phyloP scores from a whole-genome alignment of 64 coral and sea anemone genomes.

The Actinia tenebrosa region DNA sequence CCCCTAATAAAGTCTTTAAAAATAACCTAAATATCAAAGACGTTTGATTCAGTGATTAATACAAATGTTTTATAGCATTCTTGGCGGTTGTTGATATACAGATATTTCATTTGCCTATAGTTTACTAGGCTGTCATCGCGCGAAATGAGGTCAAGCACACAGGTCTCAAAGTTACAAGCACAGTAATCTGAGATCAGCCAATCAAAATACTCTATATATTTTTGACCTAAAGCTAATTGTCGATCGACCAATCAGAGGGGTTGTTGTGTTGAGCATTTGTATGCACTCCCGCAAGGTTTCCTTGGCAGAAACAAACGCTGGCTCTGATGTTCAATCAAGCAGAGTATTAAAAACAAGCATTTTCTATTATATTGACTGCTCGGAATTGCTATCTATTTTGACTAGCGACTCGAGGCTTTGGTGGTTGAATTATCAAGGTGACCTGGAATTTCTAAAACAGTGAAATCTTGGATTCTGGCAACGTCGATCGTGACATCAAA shows the following conservation, averaged over 20 bases:
- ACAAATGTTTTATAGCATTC: neutral
- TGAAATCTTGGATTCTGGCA: neutral
- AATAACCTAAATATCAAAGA: neutral
- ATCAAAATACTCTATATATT: neutral
- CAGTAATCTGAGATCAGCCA: neutral
- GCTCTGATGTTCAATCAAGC: constrained; percentile 6
- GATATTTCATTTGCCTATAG: constrained; percentile 8
- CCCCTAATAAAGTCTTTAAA: neutral
- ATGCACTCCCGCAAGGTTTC: constrained; percentile 26
- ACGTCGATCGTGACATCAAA: neutral
- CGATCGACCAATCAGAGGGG: constrained; percentile 7
- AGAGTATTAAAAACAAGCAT: neutral
- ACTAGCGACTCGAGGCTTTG: neutral
- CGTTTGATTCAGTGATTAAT: neutral
- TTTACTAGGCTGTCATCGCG: neutral
- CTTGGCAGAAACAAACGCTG: neutral
- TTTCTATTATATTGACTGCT: constrained; percentile 8
- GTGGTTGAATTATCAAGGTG: neutral
- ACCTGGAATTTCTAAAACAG: neutral
- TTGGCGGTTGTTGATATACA: neutral
- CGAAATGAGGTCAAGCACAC: constrained; percentile 18
- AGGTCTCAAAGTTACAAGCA: neutral
- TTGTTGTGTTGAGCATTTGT: neutral
- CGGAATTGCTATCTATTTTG: neutral
- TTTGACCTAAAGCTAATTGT: neutral